Base-by-base conservation (phyloP, 1,140 invertebrate genomes). In the Neodiprion lecontei region DNA sequence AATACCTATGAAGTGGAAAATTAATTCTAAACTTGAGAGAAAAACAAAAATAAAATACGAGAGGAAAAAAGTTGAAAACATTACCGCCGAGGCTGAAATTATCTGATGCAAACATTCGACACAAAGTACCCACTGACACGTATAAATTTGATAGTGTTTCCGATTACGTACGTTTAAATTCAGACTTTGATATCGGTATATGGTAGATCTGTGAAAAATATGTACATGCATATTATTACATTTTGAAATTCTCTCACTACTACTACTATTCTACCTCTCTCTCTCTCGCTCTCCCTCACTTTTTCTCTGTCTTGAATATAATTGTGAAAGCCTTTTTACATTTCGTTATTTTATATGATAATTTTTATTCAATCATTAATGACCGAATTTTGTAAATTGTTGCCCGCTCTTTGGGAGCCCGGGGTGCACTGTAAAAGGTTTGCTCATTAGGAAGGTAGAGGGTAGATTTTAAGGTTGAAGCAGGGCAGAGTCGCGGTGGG, bases 371-470 rank as follows among this genome's bases (percentile, higher is more conserved):
- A 40, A 3, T 40, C 5, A 40, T 40, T 40, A 40, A 40, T 40
- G 28, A 40, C 5, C 28, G 28, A 40, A 40, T 40, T 40, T 40
- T 40, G 28, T 40, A 40, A 40, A 40, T 40, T 40, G 28, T 40
- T 40, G 28, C 28, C 2, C 5, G 28, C 28, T 0, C 28, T 40
- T 40, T 40, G 28, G 4, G 28, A 40, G 28, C 28, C 28, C 28
- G 1, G 5, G 28, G 28, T 40, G 28, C 28, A 40, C 5, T 40
- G 28, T n/a, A 61, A 40, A 40, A 61, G 40, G 49, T 67, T 77
- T 73, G 74, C 71, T 75, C 71, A 75, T 49, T 77, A 73, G 48
- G n/a, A 67, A 70, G 23, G 28, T 77, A 77, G 67, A 21, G 61
- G 50, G 69, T 77, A 73, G 76, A 21, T 75, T 8, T 14, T 71